A percentile compares a stretch with the other conserved stretches of the same genome.
These are phyloP conservation scores for Anthrax anthrax DNA, from an alignment of 2,888 invertebrate genomes.

Conservation along the genomic window DNA sequence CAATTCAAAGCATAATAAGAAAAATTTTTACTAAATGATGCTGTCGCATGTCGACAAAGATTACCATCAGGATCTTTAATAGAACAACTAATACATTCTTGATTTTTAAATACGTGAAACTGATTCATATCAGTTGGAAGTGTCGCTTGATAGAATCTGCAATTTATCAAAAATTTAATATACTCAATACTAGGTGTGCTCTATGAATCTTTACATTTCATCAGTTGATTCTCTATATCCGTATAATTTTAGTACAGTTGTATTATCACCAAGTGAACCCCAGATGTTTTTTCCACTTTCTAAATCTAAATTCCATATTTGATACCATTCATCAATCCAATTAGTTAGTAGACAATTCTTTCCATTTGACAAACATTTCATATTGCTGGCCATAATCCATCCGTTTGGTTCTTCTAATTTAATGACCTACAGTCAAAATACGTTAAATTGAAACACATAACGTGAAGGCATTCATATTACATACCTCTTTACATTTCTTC, in stretches of 20 bases:
- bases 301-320: constrained; percentile 30
- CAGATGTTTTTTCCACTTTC: constrained; percentile 22
- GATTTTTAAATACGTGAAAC: constrained; percentile 46
- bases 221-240: constrained; percentile 46
- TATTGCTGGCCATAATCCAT: constrained; percentile 50
- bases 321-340: constrained; percentile 36
- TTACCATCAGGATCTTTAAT: constrained; percentile 42
- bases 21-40: constrained; percentile 44
- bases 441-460: neutral
- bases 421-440: constrained; percentile 28
- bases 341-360: constrained; percentile 23
- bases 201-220: constrained; percentile 36
- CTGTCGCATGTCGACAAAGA: constrained; percentile 42
- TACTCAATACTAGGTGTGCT: too few species aligned
- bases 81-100: constrained; percentile 55
- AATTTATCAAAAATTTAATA: neutral
- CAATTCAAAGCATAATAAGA: constrained; percentile 56
- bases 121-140: constrained; percentile 42
- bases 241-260: constrained; percentile 43
- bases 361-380: constrained; percentile 26
- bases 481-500: constrained; percentile 21
- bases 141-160: neutral
- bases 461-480: too few species aligned
- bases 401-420: constrained; percentile 46
- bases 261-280: constrained; percentile 33